Evolutionary conservation across 1,140 invertebrate genomes (phyloP).

Genomic region (Dufourea novaeangliae): DNA sequence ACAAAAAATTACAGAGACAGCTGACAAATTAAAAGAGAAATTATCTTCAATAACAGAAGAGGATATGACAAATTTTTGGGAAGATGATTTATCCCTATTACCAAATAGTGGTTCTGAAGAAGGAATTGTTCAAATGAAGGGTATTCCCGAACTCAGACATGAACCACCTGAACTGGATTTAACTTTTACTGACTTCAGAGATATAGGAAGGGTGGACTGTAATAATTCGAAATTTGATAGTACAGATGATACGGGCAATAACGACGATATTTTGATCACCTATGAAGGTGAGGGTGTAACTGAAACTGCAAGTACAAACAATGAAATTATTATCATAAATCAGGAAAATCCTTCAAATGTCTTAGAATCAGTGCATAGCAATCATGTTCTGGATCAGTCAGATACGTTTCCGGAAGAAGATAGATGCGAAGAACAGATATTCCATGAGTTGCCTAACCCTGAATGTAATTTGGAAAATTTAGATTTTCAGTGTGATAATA

Average conservation of each 20-base stretch:
- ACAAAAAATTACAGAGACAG: conserved; percentile 75
- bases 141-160: conserved; percentile 66
- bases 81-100: conserved; percentile 60
- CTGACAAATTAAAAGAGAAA: conserved; percentile 75
- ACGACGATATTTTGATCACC: background rate
- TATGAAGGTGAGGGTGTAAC: background rate
- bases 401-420: background rate
- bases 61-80: conserved; percentile 69
- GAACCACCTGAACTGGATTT: conserved; percentile 69
- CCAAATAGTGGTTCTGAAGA: conserved; percentile 27
- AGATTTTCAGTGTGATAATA: conserved; percentile 29
- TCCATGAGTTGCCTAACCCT: background rate
- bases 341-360: background rate
- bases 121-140: conserved; percentile 17
- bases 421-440: background rate
- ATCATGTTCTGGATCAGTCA: background rate
- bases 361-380: background rate
- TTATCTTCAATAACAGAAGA: conserved; percentile 68
- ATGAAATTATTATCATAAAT: conserved; percentile 22
- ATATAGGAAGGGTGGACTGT: conserved; percentile 72
- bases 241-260: background rate
- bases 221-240: conserved; percentile 51
- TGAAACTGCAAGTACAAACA: conserved; percentile 15
- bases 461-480: conserved; percentile 26
- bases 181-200: conserved; percentile 71